Evolutionary conservation across 2,113 vertebrate genomes (phyloP), one percentile per base, ranked within the genome.

Genomic region (Hypocryptadius cinnamomeus): DNA sequence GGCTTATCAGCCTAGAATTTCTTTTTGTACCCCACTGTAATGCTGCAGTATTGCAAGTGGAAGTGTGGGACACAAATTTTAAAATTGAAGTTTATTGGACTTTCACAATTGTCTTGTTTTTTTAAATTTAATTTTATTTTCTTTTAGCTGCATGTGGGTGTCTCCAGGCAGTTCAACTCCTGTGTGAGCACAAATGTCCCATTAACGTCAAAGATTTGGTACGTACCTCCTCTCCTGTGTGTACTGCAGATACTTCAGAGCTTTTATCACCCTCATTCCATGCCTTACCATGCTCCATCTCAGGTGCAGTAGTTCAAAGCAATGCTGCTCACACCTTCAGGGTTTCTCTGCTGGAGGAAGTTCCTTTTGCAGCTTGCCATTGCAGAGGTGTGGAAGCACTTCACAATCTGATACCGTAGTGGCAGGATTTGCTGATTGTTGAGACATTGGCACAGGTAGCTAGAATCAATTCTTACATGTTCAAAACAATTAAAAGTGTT

Each of bases 161-260:
- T 94, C 92, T 98, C 90, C 98, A 96, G 65, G 97, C 97, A 48
- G 97, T 98, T 93, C 98, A 98, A 30, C 97, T 98, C 82, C 97
- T 99, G 44, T 99, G 98, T 64, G 99, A 99, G 87, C 97, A 98
- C 83, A 99, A 98, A 94, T 98, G 98, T 96, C 97, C 98, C 22
- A 39, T 98, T 83, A 99, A 99, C 79, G 51, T 98, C 71, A 99
- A 98, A 97, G 99, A 99, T 94, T 87, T 86, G 97, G 99, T 99
- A 98, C 1, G 99, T 99, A 94, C 21, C 24, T 54, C 39, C 65
- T 60, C 17, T 87, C 18, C n/a, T 11, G 0, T 39, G 17, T 53
- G 15, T 51, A 11, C 37, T 79, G 57, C 10, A 54, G 13, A 28
- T 45, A 22, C 6, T 45, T 60, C 9, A 79, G 31, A 59, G 25